Conservation (phyloP, 2,888 invertebrate species). For the Andrena marginata region DNA sequence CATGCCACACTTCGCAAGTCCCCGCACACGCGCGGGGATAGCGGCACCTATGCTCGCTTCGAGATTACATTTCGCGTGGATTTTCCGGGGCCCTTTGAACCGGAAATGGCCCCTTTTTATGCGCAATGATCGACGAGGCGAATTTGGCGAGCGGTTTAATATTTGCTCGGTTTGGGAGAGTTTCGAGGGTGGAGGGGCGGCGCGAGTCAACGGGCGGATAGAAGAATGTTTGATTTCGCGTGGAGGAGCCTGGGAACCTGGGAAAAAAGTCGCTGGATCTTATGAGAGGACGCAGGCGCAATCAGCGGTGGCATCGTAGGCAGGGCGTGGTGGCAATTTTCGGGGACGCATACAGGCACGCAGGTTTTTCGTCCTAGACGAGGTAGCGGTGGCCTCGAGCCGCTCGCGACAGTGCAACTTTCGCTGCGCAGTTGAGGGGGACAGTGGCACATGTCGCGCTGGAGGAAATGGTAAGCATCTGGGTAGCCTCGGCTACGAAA, state of each 20-base stretch:
- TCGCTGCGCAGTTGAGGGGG: too few relatives aligned
- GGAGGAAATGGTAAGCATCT: too few relatives aligned
- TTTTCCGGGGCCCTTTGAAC: too few relatives aligned
- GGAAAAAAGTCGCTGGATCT: conserved; percentile 30
- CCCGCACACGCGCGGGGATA: neutral
- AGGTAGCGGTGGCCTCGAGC: conserved; percentile 25
- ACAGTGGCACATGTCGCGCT: too few relatives aligned
- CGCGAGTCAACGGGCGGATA: neutral
- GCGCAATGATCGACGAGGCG: too few relatives aligned
- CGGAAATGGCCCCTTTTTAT: too few relatives aligned
- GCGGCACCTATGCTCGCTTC: too few relatives aligned
- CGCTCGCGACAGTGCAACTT: neutral
- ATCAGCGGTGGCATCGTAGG: conserved; percentile 52
- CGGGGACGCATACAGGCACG: conserved; percentile 46
- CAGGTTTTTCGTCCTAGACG: conserved; percentile 41
- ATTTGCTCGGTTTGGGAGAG: neutral
- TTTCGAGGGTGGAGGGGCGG: neutral
- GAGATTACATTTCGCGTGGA: too few relatives aligned
- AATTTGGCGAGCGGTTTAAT: neutral
- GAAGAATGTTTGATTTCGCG: conserved; percentile 31
- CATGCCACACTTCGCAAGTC: conserved; percentile 41
- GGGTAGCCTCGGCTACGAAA: too few relatives aligned
- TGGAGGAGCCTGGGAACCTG: neutral
- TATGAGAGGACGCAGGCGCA: conserved; percentile 43
- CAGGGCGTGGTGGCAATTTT: conserved; percentile 73